phyloP scores from a whole-genome alignment of 2,888 invertebrate species.

The Parapristionchus giblindavisi region DNA sequence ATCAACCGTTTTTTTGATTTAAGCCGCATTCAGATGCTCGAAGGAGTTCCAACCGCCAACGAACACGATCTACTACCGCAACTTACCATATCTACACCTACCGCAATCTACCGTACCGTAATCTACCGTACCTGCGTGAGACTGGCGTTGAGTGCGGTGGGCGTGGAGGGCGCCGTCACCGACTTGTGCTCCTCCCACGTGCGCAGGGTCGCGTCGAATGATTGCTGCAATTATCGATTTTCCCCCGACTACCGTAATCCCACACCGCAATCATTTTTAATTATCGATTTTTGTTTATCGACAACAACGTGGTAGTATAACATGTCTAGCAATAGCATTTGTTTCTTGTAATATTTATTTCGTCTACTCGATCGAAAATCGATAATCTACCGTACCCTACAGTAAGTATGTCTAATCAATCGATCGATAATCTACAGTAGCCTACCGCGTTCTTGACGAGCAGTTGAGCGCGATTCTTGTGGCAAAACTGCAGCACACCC shows the following conservation, averaged over 20 bases:
- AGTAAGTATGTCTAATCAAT: not conserved
- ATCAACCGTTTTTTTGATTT: too few species aligned
- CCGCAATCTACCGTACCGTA: not conserved
- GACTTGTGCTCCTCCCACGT: conserved; percentile 85
- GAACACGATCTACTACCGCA: too few species aligned
- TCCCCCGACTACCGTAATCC: not conserved
- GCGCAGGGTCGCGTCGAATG: conserved; percentile 87
- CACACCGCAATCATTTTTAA: not conserved
- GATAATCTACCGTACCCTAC: not conserved
- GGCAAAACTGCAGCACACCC: conserved; percentile 91
- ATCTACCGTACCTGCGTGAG: conserved; percentile 13
- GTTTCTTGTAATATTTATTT: too few species aligned
- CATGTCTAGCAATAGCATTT: too few species aligned
- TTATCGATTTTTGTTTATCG: not conserved
- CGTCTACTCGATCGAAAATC: too few species aligned
- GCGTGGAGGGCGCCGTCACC: conserved; percentile 41
- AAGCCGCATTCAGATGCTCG: too few species aligned
- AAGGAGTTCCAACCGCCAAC: too few species aligned
- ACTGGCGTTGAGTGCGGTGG: conserved; percentile 37
- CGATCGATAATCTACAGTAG: conserved; percentile 28
- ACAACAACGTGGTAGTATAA: not conserved
- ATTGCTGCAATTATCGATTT: conserved; percentile 71
- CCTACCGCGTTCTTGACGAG: conserved; percentile 84
- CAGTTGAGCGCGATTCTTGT: conserved; percentile 97
- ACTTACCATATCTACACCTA: not conserved